A percentile compares a stretch with the other conserved stretches of the same genome.
These are phyloP conservation scores for Periparus ater DNA, from an alignment of 2,797 vertebrate genomes.

Conservation along the genomic window DNA sequence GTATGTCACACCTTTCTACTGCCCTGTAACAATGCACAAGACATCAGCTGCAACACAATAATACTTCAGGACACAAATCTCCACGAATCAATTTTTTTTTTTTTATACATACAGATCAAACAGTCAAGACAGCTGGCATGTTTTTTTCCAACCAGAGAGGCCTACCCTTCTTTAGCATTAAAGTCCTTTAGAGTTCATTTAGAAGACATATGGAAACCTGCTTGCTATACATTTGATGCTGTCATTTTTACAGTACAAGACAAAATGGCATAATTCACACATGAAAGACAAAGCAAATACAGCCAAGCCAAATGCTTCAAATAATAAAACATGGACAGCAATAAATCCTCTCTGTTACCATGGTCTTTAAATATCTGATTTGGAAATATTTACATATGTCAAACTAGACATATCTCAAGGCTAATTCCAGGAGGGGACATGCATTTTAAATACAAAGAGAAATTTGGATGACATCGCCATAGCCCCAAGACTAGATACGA, in stretches of 20 bases:
- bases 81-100: background rate
- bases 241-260: background rate
- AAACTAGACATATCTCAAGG: background rate
- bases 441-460: background rate
- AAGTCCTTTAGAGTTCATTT: background rate
- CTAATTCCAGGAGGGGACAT: background rate
- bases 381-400: background rate
- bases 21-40: background rate
- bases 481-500: background rate
- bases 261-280: background rate
- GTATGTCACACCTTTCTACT: background rate
- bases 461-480: background rate
- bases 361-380: background rate
- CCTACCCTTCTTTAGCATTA: background rate
- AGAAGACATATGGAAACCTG: constrained; percentile 9
- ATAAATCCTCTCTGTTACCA: background rate
- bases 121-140: background rate
- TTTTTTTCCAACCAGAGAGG: background rate
- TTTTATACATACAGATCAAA: constrained; percentile 7
- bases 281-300: constrained; percentile 30
- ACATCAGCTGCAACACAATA: background rate
- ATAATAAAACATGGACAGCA: background rate
- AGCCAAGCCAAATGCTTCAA: background rate
- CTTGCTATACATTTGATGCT: background rate
- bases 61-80: background rate